A percentile compares a stretch with the other conserved stretches of the same genome.
Conservation (phyloP, 2,888 invertebrate genomes). For the Autographa gamma region DNA sequence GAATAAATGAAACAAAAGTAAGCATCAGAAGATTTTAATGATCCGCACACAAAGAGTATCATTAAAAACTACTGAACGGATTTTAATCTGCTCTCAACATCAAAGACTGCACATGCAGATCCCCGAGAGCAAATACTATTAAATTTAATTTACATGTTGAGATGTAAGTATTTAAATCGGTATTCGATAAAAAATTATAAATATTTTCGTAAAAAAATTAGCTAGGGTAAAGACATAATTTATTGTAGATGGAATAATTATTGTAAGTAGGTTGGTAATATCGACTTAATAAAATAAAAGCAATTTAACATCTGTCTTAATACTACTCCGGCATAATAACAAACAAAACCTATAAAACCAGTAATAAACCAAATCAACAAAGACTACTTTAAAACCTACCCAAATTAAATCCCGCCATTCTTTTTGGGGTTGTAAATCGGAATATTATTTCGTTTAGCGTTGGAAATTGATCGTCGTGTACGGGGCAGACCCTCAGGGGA, state of each 20-base stretch:
- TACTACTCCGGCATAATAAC: slow-evolving; percentile 6
- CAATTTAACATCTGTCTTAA: not conserved
- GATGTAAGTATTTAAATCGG: slow-evolving; percentile 24
- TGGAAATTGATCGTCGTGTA: slow-evolving; percentile 80
- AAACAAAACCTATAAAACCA: slow-evolving; percentile 25
- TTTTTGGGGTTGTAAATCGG: slow-evolving; percentile 73
- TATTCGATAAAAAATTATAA: slow-evolving; percentile 34
- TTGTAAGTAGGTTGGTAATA: not conserved
- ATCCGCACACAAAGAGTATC: not conserved
- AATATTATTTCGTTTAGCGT: slow-evolving; percentile 80
- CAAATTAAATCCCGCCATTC: slow-evolving; percentile 67
- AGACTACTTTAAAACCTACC: slow-evolving; percentile 60
- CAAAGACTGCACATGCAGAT: slow-evolving; percentile 38
- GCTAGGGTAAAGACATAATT: slow-evolving; percentile 1
- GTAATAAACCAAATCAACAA: slow-evolving; percentile 52
- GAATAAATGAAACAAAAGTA: not conserved
- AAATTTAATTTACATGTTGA: slow-evolving; percentile 41
- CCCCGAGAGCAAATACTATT: slow-evolving; percentile 41
- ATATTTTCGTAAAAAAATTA: slow-evolving; percentile 31
- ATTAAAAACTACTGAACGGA: slow-evolving; percentile 51
- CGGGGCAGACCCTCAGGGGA: slow-evolving; percentile 71
- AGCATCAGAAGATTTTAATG: not conserved
- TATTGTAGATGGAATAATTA: not conserved
- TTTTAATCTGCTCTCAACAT: slow-evolving; percentile 53
- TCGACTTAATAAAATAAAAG: not conserved